phyloP scores from a whole-genome alignment of 2,113 vertebrate genomes.

The Bubo blakistoni region DNA sequence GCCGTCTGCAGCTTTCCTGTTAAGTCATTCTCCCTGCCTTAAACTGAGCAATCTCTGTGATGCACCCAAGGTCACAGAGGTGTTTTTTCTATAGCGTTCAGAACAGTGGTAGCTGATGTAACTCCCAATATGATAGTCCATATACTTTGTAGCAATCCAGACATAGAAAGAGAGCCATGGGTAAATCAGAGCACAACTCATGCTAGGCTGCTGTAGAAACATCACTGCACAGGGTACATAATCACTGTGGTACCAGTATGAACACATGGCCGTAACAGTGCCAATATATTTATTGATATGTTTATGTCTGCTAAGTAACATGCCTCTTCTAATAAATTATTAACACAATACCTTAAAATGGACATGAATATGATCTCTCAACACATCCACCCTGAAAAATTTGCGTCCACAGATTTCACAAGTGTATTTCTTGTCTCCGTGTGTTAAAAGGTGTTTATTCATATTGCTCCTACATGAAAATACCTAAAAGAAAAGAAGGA shows the following conservation, averaged over 20 bases:
- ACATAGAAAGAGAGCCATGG: background rate
- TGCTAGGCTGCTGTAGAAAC: background rate
- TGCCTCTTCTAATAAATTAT: background rate
- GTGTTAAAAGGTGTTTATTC: constrained; percentile 98
- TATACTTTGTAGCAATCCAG: background rate
- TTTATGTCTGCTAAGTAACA: background rate
- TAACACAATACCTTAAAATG: constrained; percentile 90
- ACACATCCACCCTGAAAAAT: constrained; percentile 97
- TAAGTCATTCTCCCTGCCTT: background rate
- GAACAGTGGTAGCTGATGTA: background rate
- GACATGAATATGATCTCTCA: constrained; percentile 97
- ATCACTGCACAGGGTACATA: background rate
- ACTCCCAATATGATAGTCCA: background rate
- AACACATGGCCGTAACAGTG: background rate
- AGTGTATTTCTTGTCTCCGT: constrained; percentile 98
- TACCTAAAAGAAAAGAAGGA: constrained; percentile 74
- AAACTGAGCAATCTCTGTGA: background rate
- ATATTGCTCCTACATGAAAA: constrained; percentile 99
- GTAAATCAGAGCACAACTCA: background rate
- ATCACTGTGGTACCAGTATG: background rate
- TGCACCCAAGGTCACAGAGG: background rate
- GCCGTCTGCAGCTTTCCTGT: background rate
- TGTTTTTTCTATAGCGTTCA: background rate
- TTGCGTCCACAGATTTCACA: constrained; percentile 98
- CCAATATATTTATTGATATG: background rate